Evolutionary conservation across 2,888 invertebrate genomes (phyloP).

Genomic region (Stegophylla sp.): DNA sequence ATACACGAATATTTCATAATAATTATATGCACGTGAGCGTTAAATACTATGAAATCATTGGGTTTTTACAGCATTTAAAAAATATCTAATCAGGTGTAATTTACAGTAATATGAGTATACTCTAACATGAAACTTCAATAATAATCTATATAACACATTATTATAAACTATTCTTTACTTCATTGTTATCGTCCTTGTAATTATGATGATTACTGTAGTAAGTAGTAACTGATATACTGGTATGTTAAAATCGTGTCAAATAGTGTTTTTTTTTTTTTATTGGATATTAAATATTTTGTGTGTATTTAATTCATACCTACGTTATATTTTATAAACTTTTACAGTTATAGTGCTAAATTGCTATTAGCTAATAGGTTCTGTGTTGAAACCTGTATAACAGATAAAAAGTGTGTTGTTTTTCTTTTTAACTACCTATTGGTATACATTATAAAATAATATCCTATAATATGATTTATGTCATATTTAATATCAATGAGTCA

Average conservation of each 20-base stretch:
- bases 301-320: background rate
- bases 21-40: background rate
- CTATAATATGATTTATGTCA: no score
- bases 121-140: no score
- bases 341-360: no score
- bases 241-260: background rate
- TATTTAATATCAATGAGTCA: no score
- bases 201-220: background rate
- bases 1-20: constrained; percentile 12
- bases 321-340: no score
- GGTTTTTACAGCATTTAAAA: constrained; percentile 33
- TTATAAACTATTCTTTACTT: no score
- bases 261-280: no score
- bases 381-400: background rate
- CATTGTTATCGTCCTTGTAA: no score
- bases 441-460: no score
- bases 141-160: background rate
- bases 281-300: background rate
- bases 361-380: no score
- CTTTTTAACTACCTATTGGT: background rate
- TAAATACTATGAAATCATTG: constrained; percentile 29
- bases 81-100: no score
- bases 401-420: background rate
- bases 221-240: background rate
- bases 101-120: no score